Evolutionary conservation across 2,888 invertebrate species (phyloP).

Genomic region (Agrochola lota): DNA sequence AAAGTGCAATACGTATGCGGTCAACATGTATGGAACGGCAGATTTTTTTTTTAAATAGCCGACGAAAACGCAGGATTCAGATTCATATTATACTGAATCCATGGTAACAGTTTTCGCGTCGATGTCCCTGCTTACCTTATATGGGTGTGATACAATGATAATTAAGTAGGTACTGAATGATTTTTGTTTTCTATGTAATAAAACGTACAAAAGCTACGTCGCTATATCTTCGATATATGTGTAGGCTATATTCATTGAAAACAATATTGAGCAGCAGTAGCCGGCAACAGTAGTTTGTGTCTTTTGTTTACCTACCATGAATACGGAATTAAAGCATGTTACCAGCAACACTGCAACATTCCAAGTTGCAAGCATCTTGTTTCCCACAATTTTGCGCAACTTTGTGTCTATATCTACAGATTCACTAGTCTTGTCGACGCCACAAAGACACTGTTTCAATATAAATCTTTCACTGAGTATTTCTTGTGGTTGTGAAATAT

Average conservation of each 20-base stretch:
- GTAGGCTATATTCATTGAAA: not conserved
- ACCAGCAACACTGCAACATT: not conserved
- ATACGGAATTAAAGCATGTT: not conserved
- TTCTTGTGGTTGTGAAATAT: slow-evolving; percentile 48
- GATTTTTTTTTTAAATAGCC: too few species aligned
- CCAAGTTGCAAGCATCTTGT: not conserved
- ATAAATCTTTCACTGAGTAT: slow-evolving; percentile 29
- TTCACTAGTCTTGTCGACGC: slow-evolving; percentile 1
- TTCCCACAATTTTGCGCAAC: not conserved
- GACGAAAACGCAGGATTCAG: too few species aligned
- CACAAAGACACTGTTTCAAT: slow-evolving; percentile 12
- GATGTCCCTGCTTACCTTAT: too few species aligned
- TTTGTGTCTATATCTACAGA: not conserved
- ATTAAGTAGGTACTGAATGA: not conserved
- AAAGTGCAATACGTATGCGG: too few species aligned
- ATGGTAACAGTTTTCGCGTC: too few species aligned
- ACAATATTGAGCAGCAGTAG: not conserved
- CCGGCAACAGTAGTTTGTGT: not conserved
- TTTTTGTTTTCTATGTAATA: not conserved
- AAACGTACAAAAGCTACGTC: not conserved
- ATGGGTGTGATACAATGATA: too few species aligned
- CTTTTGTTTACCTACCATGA: not conserved
- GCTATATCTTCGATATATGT: not conserved
- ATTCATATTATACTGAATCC: too few species aligned
- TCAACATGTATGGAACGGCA: too few species aligned